Conservation (phyloP, 2,888 invertebrate species). For the Cylloceria caligata region DNA sequence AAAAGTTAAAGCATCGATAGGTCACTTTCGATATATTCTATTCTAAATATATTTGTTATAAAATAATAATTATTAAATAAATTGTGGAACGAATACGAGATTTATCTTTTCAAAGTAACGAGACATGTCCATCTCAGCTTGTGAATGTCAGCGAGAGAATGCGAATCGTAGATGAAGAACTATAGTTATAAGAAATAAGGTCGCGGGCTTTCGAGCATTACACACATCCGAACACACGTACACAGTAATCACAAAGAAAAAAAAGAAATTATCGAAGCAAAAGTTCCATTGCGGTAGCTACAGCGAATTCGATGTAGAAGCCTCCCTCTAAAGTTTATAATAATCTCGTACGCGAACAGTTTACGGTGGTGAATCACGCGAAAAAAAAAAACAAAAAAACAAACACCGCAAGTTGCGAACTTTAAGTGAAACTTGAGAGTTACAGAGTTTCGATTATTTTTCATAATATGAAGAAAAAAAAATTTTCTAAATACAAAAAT, state of each 20-base stretch:
- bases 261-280: too few species aligned
- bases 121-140: conserved; percentile 20
- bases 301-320: conserved; percentile 48
- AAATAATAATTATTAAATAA: conserved; percentile 2
- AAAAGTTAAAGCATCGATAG: not conserved
- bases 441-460: conserved; percentile 68
- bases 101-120: not conserved
- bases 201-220: conserved; percentile 65
- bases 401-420: conserved; percentile 23
- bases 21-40: not conserved
- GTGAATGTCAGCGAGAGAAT: conserved; percentile 62
- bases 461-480: conserved; percentile 62
- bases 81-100: conserved; percentile 8
- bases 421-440: conserved; percentile 46
- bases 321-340: conserved; percentile 49
- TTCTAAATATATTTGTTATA: not conserved
- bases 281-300: conserved; percentile 37
- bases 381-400: conserved; percentile 2
- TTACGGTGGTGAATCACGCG: too few species aligned
- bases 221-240: conserved; percentile 32
- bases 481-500: conserved; percentile 34
- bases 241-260: conserved; percentile 30
- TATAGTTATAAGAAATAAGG: conserved; percentile 54
- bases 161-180: conserved; percentile 38
- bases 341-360: conserved; percentile 13